Evolutionary conservation across 2,797 vertebrate genomes (phyloP), one percentile per base, ranked within the genome.

Genomic region (Coreius guichenoti): DNA sequence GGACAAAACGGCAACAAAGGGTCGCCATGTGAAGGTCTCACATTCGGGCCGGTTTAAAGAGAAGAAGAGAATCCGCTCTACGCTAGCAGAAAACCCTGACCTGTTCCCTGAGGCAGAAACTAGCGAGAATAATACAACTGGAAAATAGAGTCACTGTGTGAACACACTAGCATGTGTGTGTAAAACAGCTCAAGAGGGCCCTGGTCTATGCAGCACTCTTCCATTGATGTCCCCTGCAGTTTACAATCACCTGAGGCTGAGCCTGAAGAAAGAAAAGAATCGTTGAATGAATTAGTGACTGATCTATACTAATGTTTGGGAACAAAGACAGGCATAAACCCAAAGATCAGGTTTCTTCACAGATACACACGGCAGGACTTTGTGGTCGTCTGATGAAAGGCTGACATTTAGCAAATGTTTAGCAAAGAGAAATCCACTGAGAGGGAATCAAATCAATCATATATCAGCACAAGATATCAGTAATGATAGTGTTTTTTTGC

Each of bases 31-130:
- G 80, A 97, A 97, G 80, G 97, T 98, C 65, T 98, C 97, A 70
- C 92, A 98, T 91, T 98, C 97, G 0, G 97, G 97, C 0, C 96
- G 97, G 69, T 98, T 97, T 87, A 98, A 97, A 87, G 97, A 98
- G 92, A 97, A 98, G 93, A 98, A 97, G 80, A 97, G 95, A 88
- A 95, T 97, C 13, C 89, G 97, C 9, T 89, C 95, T 3, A 95
- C 94, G 0, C 89, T 98, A 89, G 92, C 93, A 0, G 97, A 97
- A 88, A 96, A 96, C 58, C 95, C 97, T 8, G 93, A 92, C 73
- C 93, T 97, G 63, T 97, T 96, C 26, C 82, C 90, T 0, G 94
- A 93, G 21, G 79, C 75, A 45, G 93, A 87, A 87, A 73, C 81
- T 91, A 93, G 95, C 63, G 90, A 92, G 77, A 91, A 87, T 80